phyloP scores from a whole-genome alignment of 64 coral and sea anemone species.

The Porites australiensis region DNA sequence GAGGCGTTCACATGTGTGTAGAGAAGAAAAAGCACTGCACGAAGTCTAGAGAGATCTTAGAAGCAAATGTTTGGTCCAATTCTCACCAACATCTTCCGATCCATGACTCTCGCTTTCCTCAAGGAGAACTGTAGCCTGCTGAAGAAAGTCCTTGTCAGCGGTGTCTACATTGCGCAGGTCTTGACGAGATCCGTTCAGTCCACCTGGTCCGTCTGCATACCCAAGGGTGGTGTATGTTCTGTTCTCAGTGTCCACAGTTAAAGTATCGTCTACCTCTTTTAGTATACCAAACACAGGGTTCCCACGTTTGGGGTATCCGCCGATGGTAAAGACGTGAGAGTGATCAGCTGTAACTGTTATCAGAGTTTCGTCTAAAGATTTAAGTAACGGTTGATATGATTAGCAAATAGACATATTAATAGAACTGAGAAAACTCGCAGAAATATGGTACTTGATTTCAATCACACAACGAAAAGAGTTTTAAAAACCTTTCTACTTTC shows the following conservation, averaged over 20 bases:
- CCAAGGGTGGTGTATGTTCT: slow-evolving; percentile 73
- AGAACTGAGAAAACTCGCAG: no score
- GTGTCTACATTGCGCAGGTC: slow-evolving; percentile 68
- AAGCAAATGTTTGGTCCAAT: no score
- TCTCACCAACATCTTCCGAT: slow-evolving; percentile 82
- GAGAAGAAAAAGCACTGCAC: no score
- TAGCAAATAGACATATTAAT: no score
- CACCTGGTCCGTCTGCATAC: slow-evolving; percentile 80
- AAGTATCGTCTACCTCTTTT: background rate
- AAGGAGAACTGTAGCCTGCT: slow-evolving; percentile 49
- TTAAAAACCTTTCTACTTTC: no score
- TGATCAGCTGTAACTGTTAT: slow-evolving; percentile 90
- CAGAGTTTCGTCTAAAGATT: slow-evolving; percentile 74
- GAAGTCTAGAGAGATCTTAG: no score
- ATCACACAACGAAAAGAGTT: no score
- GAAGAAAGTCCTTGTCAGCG: slow-evolving; percentile 58
- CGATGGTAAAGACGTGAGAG: slow-evolving; percentile 81
- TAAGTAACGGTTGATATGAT: no score
- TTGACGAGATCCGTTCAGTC: slow-evolving; percentile 5
- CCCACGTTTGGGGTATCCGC: slow-evolving; percentile 71
- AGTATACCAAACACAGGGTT: slow-evolving; percentile 81
- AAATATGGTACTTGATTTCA: no score
- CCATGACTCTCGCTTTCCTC: slow-evolving; percentile 45
- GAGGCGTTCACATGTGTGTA: no score
- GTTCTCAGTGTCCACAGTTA: slow-evolving; percentile 20